These are phyloP conservation scores for Ophiothrix spiculata DNA, from an alignment of 35 echinoderm and acorn worm species.

Conservation along the genomic window DNA sequence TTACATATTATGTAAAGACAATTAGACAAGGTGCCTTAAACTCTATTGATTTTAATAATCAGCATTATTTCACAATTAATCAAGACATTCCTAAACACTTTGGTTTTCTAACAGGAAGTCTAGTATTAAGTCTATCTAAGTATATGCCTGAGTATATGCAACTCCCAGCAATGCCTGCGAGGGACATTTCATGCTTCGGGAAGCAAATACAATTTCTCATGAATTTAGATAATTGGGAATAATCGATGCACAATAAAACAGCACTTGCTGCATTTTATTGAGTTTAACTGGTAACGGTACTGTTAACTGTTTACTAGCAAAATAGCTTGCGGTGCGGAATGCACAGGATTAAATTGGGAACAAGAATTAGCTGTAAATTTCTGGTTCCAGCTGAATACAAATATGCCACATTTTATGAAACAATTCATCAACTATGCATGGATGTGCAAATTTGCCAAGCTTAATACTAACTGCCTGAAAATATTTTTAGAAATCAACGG, in stretches of 20 bases:
- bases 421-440: background rate
- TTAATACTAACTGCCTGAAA: background rate
- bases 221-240: background rate
- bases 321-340: too few species aligned
- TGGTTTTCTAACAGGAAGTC: too few species aligned
- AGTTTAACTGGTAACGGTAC: too few species aligned
- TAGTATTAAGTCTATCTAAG: too few species aligned
- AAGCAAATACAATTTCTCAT: background rate
- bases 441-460: background rate
- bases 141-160: too few species aligned
- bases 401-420: background rate
- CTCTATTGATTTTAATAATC: too few species aligned
- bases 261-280: background rate
- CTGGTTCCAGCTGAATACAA: background rate
- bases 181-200: background rate
- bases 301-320: background rate
- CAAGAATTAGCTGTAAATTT: background rate
- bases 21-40: too few species aligned
- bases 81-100: too few species aligned
- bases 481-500: constrained; percentile 13
- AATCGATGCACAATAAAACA: background rate
- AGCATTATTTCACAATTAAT: too few species aligned
- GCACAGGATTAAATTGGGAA: background rate
- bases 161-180: background rate
- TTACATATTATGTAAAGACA: too few species aligned